Base-by-base conservation (phyloP, 2,888 invertebrate species). In the Ornithoptera priamus region DNA sequence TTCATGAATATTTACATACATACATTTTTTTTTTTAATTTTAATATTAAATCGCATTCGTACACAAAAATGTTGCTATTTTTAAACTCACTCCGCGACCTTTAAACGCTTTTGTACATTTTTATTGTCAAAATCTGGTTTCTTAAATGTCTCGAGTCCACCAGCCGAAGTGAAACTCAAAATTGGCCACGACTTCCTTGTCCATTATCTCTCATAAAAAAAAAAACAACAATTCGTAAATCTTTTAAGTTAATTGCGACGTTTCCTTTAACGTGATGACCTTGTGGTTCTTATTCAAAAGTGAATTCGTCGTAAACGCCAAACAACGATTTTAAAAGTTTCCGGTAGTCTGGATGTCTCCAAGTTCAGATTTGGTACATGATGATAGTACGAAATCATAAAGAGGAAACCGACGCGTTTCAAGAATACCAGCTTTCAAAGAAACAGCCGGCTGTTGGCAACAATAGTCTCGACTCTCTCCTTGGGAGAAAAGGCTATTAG, bases 91-190 rank as follows among this genome's bases (percentile, higher is more conserved):
- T 4, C 30, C 42, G 58, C 57, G 22, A 46, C 17, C 65, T 58
- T 58, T 60, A 50, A 66, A 30, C 59, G 66, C 24, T 46, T 58
- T 58, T 46, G 65, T 57, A n/a, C 58, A 59, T 59, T 65, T 65
- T 59, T 65, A 65, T 59, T 60, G 59, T 66, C 66, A 59, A 66
- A 66, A 66, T 60, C 66, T 66, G 66, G 66, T 66, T 66, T 39
- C 10, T 66, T 66, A 66, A 66, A 66, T 60, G 66, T 36, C 59
- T 30, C 65, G 46, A 30, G 59, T 59, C 15, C 39, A 46, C n/a
- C 58, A 7, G 24, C 46, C 58, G 30, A 30, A 30, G 30, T 30
- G 46, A 50, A 46, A 59, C 46, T 65, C 65, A 59, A 65, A 65
- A 65, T 42, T 24, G 46, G 24, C 15, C 42, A 18, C 15, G 15